Base-by-base conservation (phyloP, 2,888 invertebrate species). In the Drosophila mayaguana region DNA sequence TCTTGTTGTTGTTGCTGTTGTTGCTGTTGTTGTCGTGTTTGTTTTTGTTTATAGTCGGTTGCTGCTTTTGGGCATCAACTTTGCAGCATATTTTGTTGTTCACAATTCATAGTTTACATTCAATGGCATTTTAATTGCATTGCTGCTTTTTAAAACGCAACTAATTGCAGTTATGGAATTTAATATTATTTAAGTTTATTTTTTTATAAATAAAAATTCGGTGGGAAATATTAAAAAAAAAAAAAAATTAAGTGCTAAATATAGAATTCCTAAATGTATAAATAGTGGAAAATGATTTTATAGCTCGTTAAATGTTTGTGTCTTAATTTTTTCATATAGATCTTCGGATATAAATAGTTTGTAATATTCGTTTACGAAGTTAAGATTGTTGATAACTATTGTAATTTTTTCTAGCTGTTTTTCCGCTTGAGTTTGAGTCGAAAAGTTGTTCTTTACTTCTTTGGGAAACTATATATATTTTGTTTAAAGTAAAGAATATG, bases 51-150 rank as follows among this genome's bases (percentile, higher is more conserved):
- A 38, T 59, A 46, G 7, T 59, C 36, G 22, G 20, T 2, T 2
- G 12, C 32, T 66, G 48, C 48, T 46, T 48, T n/a, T 18, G 32
- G 38, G 50, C n/a, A n/a, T 12, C 3, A 66, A 11, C 42, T 34
- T 5, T 20, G 55, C n/a, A 34, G 36, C 55, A 55, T n/a, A 32
- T 46, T 53, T 45, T 18, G 11, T 9, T 32, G 32, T 3, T 42
- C n/a, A 36, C 9, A 36, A n/a, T 50, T 28, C 48, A 38, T 48
- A 20, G 22, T 51, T 11, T 48, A 22, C 45, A 16, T 45, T 22
- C 25, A 28, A 22, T 32, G 43, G 16, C 22, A 51, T 65, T 68
- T 68, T 45, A 65, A 64, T 43, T 51, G 50, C 42, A 54, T 42
- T 18, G 25, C 16, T 14, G 28, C n/a, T 14, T 11, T 28, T 55